Conservation (phyloP, 2,888 invertebrate species). For the Drosophila macrospina region DNA sequence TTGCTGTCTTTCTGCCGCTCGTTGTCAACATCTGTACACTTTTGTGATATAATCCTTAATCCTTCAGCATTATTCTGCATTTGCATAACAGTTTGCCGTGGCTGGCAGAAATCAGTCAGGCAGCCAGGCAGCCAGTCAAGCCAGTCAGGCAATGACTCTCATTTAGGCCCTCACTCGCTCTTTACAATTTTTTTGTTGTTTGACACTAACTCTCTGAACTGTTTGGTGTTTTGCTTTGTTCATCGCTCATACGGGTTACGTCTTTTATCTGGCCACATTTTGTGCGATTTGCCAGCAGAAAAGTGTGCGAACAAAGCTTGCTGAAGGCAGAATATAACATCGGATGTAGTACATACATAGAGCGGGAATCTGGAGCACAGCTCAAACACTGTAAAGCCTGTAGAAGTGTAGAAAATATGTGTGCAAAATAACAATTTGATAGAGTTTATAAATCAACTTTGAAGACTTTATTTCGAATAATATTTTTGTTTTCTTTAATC, state of each 20-base stretch:
- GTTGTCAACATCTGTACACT: slow-evolving; percentile 9
- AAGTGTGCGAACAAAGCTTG: slow-evolving; percentile 36
- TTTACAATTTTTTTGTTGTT: slow-evolving; percentile 26
- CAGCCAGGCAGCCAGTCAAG: no score
- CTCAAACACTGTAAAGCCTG: neutral
- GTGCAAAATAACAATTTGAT: no score
- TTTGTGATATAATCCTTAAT: slow-evolving; percentile 73
- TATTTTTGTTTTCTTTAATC: no score
- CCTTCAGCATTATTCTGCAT: slow-evolving; percentile 76
- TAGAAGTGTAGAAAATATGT: no score
- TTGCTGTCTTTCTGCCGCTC: slow-evolving; percentile 6
- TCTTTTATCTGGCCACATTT: slow-evolving; percentile 32
- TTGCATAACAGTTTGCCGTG: slow-evolving; percentile 62
- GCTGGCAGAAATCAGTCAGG: slow-evolving; percentile 24
- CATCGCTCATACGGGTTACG: slow-evolving; percentile 39
- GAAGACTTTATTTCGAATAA: no score
- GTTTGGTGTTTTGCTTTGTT: slow-evolving; percentile 26
- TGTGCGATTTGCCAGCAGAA: slow-evolving; percentile 46
- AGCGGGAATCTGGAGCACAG: neutral
- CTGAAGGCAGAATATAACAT: neutral
- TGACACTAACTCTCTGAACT: slow-evolving; percentile 43
- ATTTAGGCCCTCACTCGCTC: slow-evolving; percentile 27
- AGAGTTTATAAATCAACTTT: no score
- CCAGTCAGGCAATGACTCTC: slow-evolving; percentile 32
- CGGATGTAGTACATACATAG: neutral